A percentile compares a stretch with the other conserved stretches of the same genome.
phyloP scores from a whole-genome alignment of 53 echinoderm and acorn worm species.

The Actinopyga echinites region DNA sequence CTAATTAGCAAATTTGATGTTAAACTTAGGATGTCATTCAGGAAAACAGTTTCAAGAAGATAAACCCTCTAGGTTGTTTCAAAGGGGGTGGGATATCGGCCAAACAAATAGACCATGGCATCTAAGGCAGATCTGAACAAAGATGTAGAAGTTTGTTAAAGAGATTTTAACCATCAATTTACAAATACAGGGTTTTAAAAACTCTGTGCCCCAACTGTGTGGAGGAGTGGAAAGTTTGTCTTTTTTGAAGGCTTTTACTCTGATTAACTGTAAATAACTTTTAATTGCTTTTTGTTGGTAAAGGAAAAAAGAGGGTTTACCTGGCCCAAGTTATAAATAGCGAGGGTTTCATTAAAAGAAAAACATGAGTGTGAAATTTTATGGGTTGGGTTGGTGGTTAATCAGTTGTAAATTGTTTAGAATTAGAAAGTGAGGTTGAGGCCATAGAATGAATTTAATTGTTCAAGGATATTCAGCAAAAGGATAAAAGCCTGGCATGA shows the following conservation, averaged over 20 bases:
- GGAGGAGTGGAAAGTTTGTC: conserved; percentile 10
- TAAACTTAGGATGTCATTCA: conserved; percentile 31
- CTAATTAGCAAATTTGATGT: conserved; percentile 38
- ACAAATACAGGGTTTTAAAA: not conserved
- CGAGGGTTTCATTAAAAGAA: too few relatives aligned
- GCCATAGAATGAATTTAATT: too few relatives aligned
- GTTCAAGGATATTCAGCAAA: too few relatives aligned
- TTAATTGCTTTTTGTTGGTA: too few relatives aligned
- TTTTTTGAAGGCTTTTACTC: conserved; percentile 11
- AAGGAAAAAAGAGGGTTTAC: too few relatives aligned
- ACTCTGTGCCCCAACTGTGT: not conserved
- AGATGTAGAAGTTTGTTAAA: not conserved
- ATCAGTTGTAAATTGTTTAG: too few relatives aligned
- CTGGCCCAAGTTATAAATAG: too few relatives aligned
- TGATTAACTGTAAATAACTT: conserved; percentile 27
- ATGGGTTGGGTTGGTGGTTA: too few relatives aligned
- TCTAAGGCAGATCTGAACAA: not conserved
- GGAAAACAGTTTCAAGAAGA: conserved; percentile 23
- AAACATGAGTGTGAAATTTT: too few relatives aligned
- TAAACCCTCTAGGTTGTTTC: conserved; percentile 8
- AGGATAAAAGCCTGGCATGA: too few relatives aligned
- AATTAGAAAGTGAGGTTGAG: too few relatives aligned
- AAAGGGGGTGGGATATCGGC: conserved; percentile 24
- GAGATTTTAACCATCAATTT: conserved; percentile 7
- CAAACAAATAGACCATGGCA: conserved; percentile 2